A percentile compares a stretch with the other conserved stretches of the same genome.
phyloP scores from a whole-genome alignment of 2,797 vertebrate genomes.

The Tauraco hartlaubi region DNA sequence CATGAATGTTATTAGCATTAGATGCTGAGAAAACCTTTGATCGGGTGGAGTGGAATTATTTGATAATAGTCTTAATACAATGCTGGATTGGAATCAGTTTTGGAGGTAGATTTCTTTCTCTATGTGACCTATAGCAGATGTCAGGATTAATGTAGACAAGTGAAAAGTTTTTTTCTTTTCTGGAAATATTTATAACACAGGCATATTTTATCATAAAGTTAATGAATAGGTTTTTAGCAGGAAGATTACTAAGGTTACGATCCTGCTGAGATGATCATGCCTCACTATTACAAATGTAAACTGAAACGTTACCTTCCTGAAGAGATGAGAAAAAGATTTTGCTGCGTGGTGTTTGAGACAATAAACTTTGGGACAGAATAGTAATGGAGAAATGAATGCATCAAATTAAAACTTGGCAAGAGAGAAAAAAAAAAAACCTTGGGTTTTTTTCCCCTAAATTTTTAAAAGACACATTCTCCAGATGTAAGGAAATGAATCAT shows the following conservation, averaged over 20 bases:
- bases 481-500: conserved; percentile 36
- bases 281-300: background rate
- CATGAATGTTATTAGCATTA: background rate
- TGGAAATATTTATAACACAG: conserved; percentile 1
- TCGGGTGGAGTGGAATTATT: background rate
- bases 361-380: background rate
- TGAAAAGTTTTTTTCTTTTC: background rate
- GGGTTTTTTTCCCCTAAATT: fast-evolving
- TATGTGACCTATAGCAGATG: background rate
- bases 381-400: conserved; percentile 17
- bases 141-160: background rate
- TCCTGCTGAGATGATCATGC: background rate
- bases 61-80: background rate
- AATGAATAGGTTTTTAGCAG: conserved; percentile 9
- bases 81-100: background rate
- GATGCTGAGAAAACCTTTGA: background rate
- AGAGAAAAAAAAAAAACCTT: background rate
- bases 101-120: background rate
- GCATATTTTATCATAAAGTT: background rate
- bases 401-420: conserved; percentile 16
- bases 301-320: background rate
- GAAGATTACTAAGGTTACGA: background rate
- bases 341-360: background rate
- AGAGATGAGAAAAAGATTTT: background rate
- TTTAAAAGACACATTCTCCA: conserved; percentile 35